Evolutionary conservation across 92 coral and sea anemone species (phyloP).

Genomic region (Virgularia gustaviana): DNA sequence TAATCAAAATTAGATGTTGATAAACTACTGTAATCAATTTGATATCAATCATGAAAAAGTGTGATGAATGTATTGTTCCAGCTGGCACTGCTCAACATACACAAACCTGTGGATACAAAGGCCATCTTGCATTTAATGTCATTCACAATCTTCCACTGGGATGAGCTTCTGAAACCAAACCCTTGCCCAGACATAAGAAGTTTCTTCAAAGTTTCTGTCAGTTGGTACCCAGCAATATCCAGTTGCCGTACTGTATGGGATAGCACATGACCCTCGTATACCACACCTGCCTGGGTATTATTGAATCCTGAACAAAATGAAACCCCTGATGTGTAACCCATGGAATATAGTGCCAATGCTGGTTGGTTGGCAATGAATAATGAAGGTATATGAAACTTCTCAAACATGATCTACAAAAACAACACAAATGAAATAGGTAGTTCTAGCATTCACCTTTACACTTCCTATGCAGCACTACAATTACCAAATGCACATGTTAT

Average conservation of each 20-base stretch:
- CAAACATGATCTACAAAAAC: conserved; percentile 78
- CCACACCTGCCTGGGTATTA: conserved; percentile 86
- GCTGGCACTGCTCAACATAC: not conserved
- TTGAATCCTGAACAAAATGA: conserved; percentile 90
- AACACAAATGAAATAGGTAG: not conserved
- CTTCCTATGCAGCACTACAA: not conserved
- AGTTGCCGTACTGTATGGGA: conserved; percentile 73
- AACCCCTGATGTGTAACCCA: conserved; percentile 82
- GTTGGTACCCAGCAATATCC: conserved; percentile 81
- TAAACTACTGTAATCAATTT: not conserved
- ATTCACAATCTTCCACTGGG: conserved; percentile 99
- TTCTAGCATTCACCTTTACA: too few species aligned
- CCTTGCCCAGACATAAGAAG: conserved; percentile 78
- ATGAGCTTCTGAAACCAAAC: conserved; percentile 73
- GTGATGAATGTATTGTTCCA: not conserved
- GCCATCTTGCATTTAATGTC: conserved; percentile 75
- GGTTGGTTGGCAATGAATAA: conserved; percentile 84
- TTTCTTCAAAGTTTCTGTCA: conserved; percentile 79
- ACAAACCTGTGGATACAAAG: conserved; percentile 79
- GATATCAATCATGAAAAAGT: not conserved
- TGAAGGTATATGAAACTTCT: conserved; percentile 85
- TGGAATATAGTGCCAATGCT: conserved; percentile 73
- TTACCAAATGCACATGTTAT: not conserved
- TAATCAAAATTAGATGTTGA: too few species aligned
- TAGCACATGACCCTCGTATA: conserved; percentile 85